A percentile compares a stretch with the other conserved stretches of the same genome.
Conservation (phyloP, 1,140 invertebrate genomes). For the Chironomus striatipennis region DNA sequence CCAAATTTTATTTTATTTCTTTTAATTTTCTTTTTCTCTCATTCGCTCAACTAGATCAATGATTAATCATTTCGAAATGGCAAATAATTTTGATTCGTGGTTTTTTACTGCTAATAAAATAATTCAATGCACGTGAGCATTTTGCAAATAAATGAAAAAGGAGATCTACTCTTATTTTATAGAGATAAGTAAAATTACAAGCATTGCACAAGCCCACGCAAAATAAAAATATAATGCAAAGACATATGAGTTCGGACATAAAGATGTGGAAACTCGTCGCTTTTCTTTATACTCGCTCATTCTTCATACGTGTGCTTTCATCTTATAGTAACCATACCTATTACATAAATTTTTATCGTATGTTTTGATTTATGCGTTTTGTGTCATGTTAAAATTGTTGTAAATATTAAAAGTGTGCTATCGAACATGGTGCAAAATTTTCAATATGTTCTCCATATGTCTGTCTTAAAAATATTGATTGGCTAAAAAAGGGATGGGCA, state of each 20-base stretch:
- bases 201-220: neutral
- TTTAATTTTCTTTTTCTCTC: too few species aligned
- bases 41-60: too few species aligned
- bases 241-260: neutral
- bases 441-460: too few species aligned
- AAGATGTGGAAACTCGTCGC: neutral
- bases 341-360: constrained; percentile 6
- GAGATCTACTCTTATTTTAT: too few species aligned
- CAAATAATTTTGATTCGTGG: too few species aligned
- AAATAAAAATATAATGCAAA: neutral
- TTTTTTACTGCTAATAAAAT: too few species aligned
- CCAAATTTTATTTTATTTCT: neutral
- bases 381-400: constrained; percentile 1
- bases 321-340: neutral
- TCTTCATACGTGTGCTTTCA: neutral
- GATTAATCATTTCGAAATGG: too few species aligned
- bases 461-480: too few species aligned
- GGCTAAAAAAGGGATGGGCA: too few species aligned
- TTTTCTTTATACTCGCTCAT: neutral
- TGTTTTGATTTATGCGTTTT: constrained; percentile 5
- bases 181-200: too few species aligned
- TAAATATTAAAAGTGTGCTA: constrained; percentile 14
- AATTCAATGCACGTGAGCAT: too few species aligned
- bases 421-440: neutral
- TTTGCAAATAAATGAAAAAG: too few species aligned